Conservation (phyloP, 2,797 vertebrate species). For the Triplophysa yarkandensis region DNA sequence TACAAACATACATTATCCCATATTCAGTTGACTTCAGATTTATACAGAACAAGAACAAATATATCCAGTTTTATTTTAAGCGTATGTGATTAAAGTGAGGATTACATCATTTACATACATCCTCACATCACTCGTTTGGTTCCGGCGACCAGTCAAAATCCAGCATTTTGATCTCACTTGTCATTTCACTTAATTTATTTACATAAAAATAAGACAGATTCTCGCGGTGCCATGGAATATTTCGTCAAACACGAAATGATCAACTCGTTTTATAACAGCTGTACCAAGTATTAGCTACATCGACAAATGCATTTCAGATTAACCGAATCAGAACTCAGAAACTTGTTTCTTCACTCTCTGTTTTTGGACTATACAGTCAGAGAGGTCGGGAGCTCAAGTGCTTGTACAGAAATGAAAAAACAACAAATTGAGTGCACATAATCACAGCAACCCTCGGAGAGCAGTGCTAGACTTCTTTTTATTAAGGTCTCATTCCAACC, state of each 20-base stretch:
- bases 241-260: neutral
- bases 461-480: constrained; percentile 1
- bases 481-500: neutral
- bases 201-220: neutral
- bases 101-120: constrained; percentile 17
- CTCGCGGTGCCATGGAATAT: constrained; percentile 2
- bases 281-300: constrained; percentile 12
- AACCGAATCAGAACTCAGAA: constrained; percentile 10
- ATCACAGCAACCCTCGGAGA: constrained; percentile 33
- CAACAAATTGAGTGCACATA: constrained; percentile 6
- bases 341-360: neutral
- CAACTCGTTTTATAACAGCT: constrained; percentile 11
- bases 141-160: constrained; percentile 9
- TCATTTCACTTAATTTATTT: constrained; percentile 23
- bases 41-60: constrained; percentile 34
- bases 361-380: neutral
- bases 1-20: constrained; percentile 66
- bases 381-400: constrained; percentile 6
- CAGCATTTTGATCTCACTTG: constrained; percentile 23
- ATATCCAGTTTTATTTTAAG: constrained; percentile 65
- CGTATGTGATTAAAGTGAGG: constrained; percentile 32
- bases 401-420: neutral
- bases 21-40: constrained; percentile 56
- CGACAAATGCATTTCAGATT: neutral
- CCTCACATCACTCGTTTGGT: constrained; percentile 24